These are phyloP conservation scores for Endotricha flammealis DNA, from an alignment of 2,888 invertebrate genomes.

Conservation along the genomic window DNA sequence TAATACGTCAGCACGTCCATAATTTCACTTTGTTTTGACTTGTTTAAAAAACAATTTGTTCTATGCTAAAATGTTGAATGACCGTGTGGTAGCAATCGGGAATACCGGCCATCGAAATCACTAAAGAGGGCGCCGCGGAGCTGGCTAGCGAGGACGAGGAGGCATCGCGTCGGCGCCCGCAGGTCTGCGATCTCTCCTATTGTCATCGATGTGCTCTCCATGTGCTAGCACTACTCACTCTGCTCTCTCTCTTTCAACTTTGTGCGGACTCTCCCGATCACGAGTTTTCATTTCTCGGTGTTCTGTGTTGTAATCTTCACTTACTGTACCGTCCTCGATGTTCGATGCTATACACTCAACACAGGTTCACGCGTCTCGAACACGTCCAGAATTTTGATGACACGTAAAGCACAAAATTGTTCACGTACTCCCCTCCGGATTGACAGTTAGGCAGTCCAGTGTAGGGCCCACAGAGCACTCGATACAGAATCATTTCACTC, in stretches of 20 bases:
- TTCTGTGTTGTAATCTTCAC: slow-evolving; percentile 72
- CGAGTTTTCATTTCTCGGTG: slow-evolving; percentile 72
- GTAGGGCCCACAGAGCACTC: slow-evolving; percentile 60
- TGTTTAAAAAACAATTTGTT: slow-evolving; percentile 39
- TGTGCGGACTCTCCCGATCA: slow-evolving; percentile 59
- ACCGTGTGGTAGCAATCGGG: slow-evolving; percentile 76
- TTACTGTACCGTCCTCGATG: slow-evolving; percentile 58
- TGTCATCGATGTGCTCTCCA: slow-evolving; percentile 74
- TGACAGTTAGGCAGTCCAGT: slow-evolving; percentile 34
- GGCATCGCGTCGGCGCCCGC: slow-evolving; percentile 62
- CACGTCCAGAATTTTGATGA: slow-evolving; percentile 34
- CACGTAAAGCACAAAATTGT: slow-evolving; percentile 33
- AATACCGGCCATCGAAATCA: slow-evolving; percentile 85
- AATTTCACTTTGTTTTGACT: slow-evolving; percentile 49
- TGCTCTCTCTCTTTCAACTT: slow-evolving; percentile 64
- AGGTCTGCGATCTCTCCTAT: slow-evolving; percentile 75
- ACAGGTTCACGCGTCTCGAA: slow-evolving; percentile 45
- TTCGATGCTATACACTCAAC: slow-evolving; percentile 53
- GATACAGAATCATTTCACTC: slow-evolving; percentile 62
- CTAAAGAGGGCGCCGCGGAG: slow-evolving; percentile 85
- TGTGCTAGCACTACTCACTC: slow-evolving; percentile 74
- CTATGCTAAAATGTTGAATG: slow-evolving; percentile 61
- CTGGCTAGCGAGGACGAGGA: slow-evolving; percentile 84
- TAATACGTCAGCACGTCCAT: slow-evolving; percentile 44
- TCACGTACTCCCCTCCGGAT: slow-evolving; percentile 24